Base-by-base conservation (phyloP, 1,140 invertebrate species). In the Drosophila kurseongensis region DNA sequence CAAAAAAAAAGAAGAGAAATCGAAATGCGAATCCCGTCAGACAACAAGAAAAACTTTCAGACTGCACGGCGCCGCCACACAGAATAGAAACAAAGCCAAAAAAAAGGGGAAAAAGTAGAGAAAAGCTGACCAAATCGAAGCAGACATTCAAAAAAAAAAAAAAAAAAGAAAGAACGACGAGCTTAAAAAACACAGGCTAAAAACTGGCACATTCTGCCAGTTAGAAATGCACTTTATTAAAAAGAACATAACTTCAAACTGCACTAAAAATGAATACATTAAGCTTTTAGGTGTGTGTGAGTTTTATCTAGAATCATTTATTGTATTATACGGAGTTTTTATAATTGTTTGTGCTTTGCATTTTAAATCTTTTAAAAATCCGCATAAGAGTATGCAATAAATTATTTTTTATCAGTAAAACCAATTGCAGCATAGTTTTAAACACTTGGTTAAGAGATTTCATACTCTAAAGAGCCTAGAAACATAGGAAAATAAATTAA, bases 21-120 rank as follows among this genome's bases (percentile, higher is more conserved):
- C 62, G 50, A 69, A 69, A 51, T 13, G 27, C 38, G 40, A 76
- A 60, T 60, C 61, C 41, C 40, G 62, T 60, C 48, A 62, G 79
- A 86, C 68, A 78, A 67, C 59, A 68, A 57, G 58, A 79, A 85
- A 83, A 89, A 86, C 80, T 74, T 80, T 86, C 71, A 85, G 82
- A 85, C 82, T 75, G 78, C 82, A 65, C 75, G 83, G 59, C 80
- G 80, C 76, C 80, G 57, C 5, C 27, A 68, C 35, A 54, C 23
- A 42, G 57, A 42, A 60, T 40, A 61, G 59, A 57, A 56, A 52
- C 36, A 18, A 72, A 42, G 5, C 7, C 41, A 29, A 45, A 48
- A 36, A 36, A 50, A 18, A 38, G 23, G 23, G 14, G 36, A 16
- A 60, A 58, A 42, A 12, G 13, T 4, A 29, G 7, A 29, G 35